Evolutionary conservation across 2,113 vertebrate species (phyloP).

Genomic region (Candoia aspera): DNA sequence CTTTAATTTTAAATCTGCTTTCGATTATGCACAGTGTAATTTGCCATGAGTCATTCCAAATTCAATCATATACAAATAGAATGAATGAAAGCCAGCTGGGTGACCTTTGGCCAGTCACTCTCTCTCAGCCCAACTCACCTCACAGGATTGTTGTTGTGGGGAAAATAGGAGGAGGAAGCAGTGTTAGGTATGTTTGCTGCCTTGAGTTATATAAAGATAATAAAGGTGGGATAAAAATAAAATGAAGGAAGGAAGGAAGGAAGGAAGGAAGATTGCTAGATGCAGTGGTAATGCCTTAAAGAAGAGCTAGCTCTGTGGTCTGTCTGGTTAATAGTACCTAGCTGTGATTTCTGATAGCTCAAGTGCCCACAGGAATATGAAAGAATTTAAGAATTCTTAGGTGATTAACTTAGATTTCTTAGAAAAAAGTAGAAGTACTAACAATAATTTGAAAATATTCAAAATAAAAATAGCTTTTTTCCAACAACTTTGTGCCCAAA

Average conservation of each 20-base stretch:
- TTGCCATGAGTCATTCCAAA: neutral
- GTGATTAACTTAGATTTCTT: neutral
- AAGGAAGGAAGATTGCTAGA: too few species aligned
- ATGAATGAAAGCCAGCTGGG: too few species aligned
- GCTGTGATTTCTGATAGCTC: neutral
- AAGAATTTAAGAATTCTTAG: neutral
- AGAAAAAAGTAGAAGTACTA: neutral
- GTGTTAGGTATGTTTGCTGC: too few species aligned
- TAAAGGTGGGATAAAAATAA: too few species aligned
- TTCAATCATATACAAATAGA: neutral
- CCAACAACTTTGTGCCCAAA: conserved; percentile 15
- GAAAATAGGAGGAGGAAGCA: too few species aligned
- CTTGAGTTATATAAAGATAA: too few species aligned
- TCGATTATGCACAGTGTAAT: neutral
- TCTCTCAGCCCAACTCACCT: too few species aligned
- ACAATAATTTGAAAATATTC: conserved; percentile 10
- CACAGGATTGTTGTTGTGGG: too few species aligned
- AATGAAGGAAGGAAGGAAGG: too few species aligned
- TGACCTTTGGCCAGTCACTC: too few species aligned
- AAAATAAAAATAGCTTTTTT: neutral
- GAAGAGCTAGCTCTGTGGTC: neutral
- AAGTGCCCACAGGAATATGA: neutral
- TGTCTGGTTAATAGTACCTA: neutral
- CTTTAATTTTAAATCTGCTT: neutral
- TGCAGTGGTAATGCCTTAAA: neutral